Evolutionary conservation across 2,888 invertebrate genomes (phyloP), one percentile per base, ranked within the genome.

Genomic region (Chesias legatella): DNA sequence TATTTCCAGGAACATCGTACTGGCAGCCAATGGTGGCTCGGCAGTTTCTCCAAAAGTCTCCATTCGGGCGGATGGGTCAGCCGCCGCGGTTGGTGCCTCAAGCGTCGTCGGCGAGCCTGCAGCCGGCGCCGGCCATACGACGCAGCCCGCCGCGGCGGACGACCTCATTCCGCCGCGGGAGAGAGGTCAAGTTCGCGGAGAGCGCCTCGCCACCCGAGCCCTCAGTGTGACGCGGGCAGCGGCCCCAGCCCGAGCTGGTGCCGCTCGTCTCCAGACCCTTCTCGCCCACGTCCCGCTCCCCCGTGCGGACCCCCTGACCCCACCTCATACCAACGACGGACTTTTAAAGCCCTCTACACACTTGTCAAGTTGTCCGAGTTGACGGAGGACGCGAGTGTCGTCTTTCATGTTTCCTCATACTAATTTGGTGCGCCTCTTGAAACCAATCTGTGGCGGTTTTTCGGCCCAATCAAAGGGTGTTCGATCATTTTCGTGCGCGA

Each of bases 11-110:
- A 21, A 73, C 62, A 41, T 90, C 90, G 32, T 88, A 90, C 60
- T 94, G 93, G 93, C 89, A 91, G 42, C 94, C 94, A 4, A 73
- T 93, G 46, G 91, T 92, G 31, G 93, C 93, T 17, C 92, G 91
- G 43, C 94, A 94, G 74, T 94, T 94, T 68, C 91, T 93, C 9
- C 89, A 90, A 10, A 89, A 90, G 49, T 94, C 93, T 30, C 94
- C 94, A 36, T 94, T 94, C 79, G 71, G 75, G 11, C 78, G 78
- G 11, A 56, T 60, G 43, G 54, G 35, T 20, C 39, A 33, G 25
- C 46, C 42, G 6, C 72, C 79, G 13, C 73, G 78, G 34, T 62
- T 84, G 40, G 44, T 80, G 35, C 56, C 85, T 25, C 88, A 88
- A 58, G 73, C 79, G 17, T 88, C 89, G 10, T 88, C 89, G 0